phyloP scores from a whole-genome alignment of 2,888 invertebrate genomes.

The Strigamia maritima region DNA sequence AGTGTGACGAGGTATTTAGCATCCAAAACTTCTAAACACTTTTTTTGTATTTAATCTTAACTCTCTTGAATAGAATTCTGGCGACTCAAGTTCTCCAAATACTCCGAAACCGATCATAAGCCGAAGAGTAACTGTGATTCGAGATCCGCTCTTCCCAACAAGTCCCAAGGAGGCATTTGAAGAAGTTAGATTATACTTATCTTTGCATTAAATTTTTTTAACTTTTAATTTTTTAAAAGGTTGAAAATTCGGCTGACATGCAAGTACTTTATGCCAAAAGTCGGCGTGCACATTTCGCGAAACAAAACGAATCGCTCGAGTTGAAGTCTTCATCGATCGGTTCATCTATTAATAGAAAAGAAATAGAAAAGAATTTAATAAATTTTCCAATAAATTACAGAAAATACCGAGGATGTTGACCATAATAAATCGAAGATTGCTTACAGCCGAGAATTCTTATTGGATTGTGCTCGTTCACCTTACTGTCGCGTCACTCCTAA shows the following conservation, averaged over 20 bases:
- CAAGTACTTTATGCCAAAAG: conserved; percentile 35
- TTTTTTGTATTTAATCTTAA: background rate
- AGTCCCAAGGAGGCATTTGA: conserved; percentile 39
- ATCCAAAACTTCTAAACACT: background rate
- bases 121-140: conserved; percentile 25
- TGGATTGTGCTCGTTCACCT: conserved; percentile 59
- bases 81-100: background rate
- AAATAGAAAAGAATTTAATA: too few species aligned
- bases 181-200: background rate
- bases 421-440: background rate
- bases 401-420: background rate
- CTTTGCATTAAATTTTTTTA: background rate
- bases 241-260: conserved; percentile 1
- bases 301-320: background rate
- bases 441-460: conserved; percentile 49
- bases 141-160: conserved; percentile 39
- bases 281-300: conserved; percentile 38
- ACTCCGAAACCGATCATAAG: background rate
- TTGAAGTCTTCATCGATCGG: background rate
- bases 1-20: background rate
- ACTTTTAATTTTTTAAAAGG: too few species aligned
- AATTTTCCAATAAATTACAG: background rate
- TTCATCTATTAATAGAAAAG: background rate
- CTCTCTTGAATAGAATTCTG: background rate
- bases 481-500: conserved; percentile 57